Conservation (phyloP, 2,888 invertebrate genomes). For the Corbicula japonica region DNA sequence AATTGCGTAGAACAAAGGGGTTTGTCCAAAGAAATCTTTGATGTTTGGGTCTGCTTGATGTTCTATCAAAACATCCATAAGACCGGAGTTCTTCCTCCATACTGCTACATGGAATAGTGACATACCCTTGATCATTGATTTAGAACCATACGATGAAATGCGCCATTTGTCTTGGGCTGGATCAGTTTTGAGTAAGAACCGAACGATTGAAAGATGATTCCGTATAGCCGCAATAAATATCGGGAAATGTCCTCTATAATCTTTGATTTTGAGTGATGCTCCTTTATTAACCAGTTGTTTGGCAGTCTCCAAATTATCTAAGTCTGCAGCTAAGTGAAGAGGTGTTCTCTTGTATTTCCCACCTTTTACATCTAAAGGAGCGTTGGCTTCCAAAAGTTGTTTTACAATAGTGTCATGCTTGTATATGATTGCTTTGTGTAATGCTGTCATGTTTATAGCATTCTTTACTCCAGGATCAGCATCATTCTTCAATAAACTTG, state of each 20-base stretch:
- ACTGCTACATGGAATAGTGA: slow-evolving; percentile 40
- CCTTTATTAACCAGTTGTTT: slow-evolving; percentile 11
- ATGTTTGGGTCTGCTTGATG: slow-evolving; percentile 29
- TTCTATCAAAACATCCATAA: slow-evolving; percentile 13
- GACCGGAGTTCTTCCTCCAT: slow-evolving; percentile 6
- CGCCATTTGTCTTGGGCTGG: neutral
- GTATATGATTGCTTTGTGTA: too few relatives aligned
- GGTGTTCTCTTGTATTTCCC: slow-evolving; percentile 33
- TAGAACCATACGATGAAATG: slow-evolving; percentile 18
- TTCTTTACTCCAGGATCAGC: too few relatives aligned
- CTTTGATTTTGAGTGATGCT: slow-evolving; percentile 1
- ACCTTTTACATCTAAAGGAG: slow-evolving; percentile 15
- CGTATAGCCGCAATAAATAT: slow-evolving; percentile 30
- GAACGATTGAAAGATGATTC: slow-evolving; percentile 19
- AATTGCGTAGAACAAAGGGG: slow-evolving; percentile 27
- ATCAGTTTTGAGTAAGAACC: slow-evolving; percentile 7
- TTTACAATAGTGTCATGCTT: too few relatives aligned
- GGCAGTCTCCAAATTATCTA: slow-evolving; percentile 3
- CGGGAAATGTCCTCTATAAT: slow-evolving; percentile 34
- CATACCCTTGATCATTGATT: slow-evolving; percentile 18
- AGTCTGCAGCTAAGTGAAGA: slow-evolving; percentile 31
- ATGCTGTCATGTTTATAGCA: too few relatives aligned
- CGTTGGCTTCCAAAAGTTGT: too few relatives aligned
- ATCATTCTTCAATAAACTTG: too few relatives aligned
- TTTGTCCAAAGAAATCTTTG: slow-evolving; percentile 33